Conservation (phyloP, 2,797 vertebrate species). For the Galago senegalensis region DNA sequence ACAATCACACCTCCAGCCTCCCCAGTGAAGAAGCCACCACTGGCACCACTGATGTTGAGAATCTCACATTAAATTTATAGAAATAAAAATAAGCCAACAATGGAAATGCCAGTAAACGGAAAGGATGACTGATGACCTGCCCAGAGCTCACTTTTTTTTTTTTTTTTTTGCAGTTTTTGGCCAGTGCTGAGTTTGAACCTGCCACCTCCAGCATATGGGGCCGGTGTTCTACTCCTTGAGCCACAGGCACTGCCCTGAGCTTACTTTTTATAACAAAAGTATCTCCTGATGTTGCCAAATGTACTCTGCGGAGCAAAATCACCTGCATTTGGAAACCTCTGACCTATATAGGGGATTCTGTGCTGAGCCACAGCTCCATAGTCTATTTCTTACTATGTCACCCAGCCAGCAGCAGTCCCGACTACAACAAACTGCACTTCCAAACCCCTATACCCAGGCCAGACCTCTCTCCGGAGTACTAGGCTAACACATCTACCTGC, state of each 20-base stretch:
- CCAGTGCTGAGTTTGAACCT: too few relatives aligned
- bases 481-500: neutral
- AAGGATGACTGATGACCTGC: neutral
- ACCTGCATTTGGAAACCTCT: neutral
- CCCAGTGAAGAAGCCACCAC: neutral
- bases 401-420: neutral
- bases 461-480: neutral
- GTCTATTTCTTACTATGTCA: neutral
- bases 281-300: neutral
- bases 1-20: neutral
- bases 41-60: neutral
- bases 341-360: neutral
- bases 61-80: neutral
- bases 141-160: neutral
- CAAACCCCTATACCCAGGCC: neutral
- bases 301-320: neutral
- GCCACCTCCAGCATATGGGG: too few relatives aligned
- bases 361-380: too few relatives aligned
- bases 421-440: neutral
- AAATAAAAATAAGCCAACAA: neutral
- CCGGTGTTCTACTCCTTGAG: too few relatives aligned
- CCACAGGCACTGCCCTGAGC: neutral
- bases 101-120: neutral
- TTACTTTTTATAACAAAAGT: neutral
- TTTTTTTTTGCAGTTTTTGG: too few relatives aligned